phyloP scores from a whole-genome alignment of 1,140 invertebrate genomes.

The Phocides pigmalion region DNA sequence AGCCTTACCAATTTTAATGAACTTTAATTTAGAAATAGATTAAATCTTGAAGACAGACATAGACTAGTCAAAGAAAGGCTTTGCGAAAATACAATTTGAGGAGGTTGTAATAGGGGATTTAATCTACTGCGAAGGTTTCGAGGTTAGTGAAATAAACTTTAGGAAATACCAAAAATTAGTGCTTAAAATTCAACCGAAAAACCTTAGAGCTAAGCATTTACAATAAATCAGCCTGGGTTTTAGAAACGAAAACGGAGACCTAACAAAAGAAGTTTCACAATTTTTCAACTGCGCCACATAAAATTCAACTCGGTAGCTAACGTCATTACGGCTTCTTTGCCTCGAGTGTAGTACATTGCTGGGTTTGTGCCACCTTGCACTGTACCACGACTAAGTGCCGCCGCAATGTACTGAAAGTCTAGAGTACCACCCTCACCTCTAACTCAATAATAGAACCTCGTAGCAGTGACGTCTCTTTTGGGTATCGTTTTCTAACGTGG shows the following conservation, averaged over 20 bases:
- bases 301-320: constrained; percentile 64
- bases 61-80: too few species aligned
- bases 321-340: constrained; percentile 62
- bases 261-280: constrained; percentile 61
- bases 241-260: constrained; percentile 47
- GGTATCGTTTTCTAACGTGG: constrained; percentile 42
- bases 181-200: neutral
- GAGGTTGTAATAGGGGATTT: too few species aligned
- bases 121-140: too few species aligned
- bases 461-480: constrained; percentile 53
- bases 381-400: constrained; percentile 53
- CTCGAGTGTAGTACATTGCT: constrained; percentile 58
- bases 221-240: constrained; percentile 48
- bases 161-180: neutral
- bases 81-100: too few species aligned
- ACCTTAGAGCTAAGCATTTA: constrained; percentile 37
- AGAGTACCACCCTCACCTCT: constrained; percentile 58
- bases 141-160: too few species aligned
- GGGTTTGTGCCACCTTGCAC: constrained; percentile 51
- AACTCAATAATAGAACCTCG: constrained; percentile 78
- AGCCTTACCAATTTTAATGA: too few species aligned
- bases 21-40: too few species aligned
- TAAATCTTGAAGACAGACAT: too few species aligned
- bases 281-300: constrained; percentile 66
- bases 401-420: constrained; percentile 57